Evolutionary conservation across 2,888 invertebrate species (phyloP), one percentile per base, ranked within the genome.

Genomic region (Cheilosia impressa): DNA sequence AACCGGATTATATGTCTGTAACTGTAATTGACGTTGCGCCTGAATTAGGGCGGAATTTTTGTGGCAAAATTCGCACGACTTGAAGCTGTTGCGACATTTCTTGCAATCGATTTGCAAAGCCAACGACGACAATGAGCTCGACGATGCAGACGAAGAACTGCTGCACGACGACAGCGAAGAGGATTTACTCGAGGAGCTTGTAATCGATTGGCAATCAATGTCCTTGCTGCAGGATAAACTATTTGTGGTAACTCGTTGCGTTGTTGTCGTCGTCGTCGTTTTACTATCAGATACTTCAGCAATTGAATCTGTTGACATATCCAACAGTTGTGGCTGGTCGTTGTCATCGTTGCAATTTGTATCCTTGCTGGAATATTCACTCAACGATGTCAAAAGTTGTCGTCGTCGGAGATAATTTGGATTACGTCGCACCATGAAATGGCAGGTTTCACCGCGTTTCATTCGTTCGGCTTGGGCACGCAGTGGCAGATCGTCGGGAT

Each of bases 401-500:
- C 91, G 89, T 87, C 93, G 93, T 83, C 93, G 91, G 38, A 94
- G 93, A 88, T 96, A 95, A 87, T 96, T 96, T 0, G 96, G 96
- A 93, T 96, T 97, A 87, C 97, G 94, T 76, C 97, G 94, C 79
- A 97, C 95, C 52, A 97, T 93, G 92, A 97, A 97, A 92, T 97
- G 96, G 89, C 96, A 96, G 73, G 93, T 94, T 88, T 93, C 93
- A 91, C 94, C 95, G 7, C 94, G 92, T 77, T 95, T 94, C 95
- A 96, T 95, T 10, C 95, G 94, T 88, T 95, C 95, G 6, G 90
- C 88, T 91, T 97, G 97, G 41, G 97, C 96, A 88, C 95, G 94
- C 27, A 97, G 93, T 0, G 97, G 97, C 84, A 96, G 93, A 91
- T 97, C 97, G 88, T 97, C 97, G 0, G 96, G 96, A 92, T 97